Percentiles rank a stretch among this genome's conserved stretches.
Evolutionary conservation across 2,113 vertebrate genomes (phyloP).

Genomic region (Anguilla rostrata): DNA sequence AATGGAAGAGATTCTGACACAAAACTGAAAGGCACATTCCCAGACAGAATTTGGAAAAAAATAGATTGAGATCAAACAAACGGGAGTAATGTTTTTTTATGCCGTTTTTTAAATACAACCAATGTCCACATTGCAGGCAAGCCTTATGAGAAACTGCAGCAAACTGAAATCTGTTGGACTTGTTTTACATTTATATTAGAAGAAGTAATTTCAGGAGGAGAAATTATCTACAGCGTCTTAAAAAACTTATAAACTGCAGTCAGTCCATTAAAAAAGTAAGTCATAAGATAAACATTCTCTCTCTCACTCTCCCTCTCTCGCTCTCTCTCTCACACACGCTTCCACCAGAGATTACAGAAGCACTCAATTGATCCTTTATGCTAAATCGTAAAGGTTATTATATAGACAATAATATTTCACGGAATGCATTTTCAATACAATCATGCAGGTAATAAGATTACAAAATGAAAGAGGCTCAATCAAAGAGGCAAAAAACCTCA

Average conservation of each 20-base stretch:
- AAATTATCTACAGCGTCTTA: conserved; percentile 22
- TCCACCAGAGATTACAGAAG: background rate
- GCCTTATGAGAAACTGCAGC: conserved; percentile 13
- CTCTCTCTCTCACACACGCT: background rate
- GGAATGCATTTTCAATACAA: background rate
- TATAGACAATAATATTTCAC: background rate
- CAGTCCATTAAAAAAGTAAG: conserved; percentile 5
- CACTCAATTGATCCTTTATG: too few species aligned
- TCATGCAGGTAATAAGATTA: background rate
- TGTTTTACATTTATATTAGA: conserved; percentile 42
- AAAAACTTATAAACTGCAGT: conserved; percentile 1
- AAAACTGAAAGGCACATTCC: background rate
- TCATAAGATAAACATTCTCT: background rate
- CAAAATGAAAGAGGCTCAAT: background rate
- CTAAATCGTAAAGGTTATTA: too few species aligned
- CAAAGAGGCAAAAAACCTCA: background rate
- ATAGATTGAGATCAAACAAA: background rate
- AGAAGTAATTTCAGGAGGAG: conserved; percentile 1
- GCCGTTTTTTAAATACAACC: conserved; percentile 4
- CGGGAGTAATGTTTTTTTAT: background rate
- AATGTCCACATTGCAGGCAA: background rate
- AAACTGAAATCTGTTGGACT: conserved; percentile 19
- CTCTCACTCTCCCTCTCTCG: background rate
- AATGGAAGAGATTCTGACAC: conserved; percentile 1
- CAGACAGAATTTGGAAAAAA: background rate